These are phyloP conservation scores for Pseudomyrmex concolor DNA, from an alignment of 1,140 invertebrate species.

Conservation along the genomic window DNA sequence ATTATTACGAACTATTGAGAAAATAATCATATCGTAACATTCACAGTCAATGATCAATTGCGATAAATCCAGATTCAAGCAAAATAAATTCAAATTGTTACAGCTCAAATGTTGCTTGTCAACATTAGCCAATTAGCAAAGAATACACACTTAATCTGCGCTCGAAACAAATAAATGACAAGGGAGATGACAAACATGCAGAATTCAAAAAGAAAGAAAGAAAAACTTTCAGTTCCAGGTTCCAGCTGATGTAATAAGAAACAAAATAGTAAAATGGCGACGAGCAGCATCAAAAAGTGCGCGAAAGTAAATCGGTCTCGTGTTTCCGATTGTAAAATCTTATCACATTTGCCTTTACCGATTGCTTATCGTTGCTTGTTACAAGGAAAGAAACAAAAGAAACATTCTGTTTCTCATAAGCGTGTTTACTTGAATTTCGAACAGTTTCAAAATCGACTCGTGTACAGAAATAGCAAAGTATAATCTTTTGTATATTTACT, in stretches of 20 bases:
- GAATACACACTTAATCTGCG: constrained; percentile 48
- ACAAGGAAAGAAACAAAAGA: constrained; percentile 29
- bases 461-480: background rate
- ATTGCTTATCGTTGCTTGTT: constrained; percentile 83
- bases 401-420: background rate
- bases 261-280: constrained; percentile 30
- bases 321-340: constrained; percentile 61
- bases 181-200: constrained; percentile 53
- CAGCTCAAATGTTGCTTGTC: background rate
- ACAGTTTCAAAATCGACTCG: background rate
- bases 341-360: constrained; percentile 84
- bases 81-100: constrained; percentile 63
- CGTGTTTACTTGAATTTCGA: constrained; percentile 5
- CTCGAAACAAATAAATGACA: constrained; percentile 7
- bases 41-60: constrained; percentile 75
- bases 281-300: constrained; percentile 18
- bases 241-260: background rate
- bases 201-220: background rate
- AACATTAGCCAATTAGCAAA: constrained; percentile 38
- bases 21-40: constrained; percentile 69
- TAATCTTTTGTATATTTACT: background rate
- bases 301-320: constrained; percentile 2
- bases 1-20: constrained; percentile 2
- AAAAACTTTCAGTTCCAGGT: background rate
- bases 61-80: constrained; percentile 71